Percentiles rank a stretch among this genome's conserved stretches.
Evolutionary conservation across 2,888 invertebrate genomes (phyloP).

Genomic region (Hyposoter dolosus): DNA sequence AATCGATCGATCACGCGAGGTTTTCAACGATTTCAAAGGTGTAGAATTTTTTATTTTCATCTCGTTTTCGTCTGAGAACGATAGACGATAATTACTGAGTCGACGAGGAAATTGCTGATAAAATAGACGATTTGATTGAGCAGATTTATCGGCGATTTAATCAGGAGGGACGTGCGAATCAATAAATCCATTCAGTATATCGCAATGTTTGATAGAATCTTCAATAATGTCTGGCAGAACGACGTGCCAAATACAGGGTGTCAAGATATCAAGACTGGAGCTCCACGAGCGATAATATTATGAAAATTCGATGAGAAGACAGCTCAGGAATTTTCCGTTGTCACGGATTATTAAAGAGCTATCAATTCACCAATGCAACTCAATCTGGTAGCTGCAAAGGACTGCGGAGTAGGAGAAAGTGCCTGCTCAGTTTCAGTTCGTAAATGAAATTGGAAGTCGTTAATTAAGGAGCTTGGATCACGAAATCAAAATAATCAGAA

Average conservation of each 20-base stretch:
- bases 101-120: not conserved
- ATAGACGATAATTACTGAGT: not conserved
- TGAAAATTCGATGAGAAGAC: not conserved
- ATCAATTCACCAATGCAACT: not conserved
- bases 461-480: too few species aligned
- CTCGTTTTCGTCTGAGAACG: not conserved
- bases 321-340: not conserved
- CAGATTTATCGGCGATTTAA: not conserved
- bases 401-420: not conserved
- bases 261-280: not conserved
- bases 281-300: not conserved
- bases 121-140: not conserved
- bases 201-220: not conserved
- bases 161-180: not conserved
- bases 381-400: not conserved
- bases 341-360: not conserved
- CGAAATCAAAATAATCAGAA: too few species aligned
- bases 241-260: not conserved
- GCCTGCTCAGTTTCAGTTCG: not conserved
- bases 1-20: conserved; percentile 33
- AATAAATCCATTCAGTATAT: not conserved
- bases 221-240: not conserved
- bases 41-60: not conserved
- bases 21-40: not conserved
- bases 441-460: not conserved